phyloP scores from a whole-genome alignment of 2,797 vertebrate species.

The Hypotaenidia philippensis region DNA sequence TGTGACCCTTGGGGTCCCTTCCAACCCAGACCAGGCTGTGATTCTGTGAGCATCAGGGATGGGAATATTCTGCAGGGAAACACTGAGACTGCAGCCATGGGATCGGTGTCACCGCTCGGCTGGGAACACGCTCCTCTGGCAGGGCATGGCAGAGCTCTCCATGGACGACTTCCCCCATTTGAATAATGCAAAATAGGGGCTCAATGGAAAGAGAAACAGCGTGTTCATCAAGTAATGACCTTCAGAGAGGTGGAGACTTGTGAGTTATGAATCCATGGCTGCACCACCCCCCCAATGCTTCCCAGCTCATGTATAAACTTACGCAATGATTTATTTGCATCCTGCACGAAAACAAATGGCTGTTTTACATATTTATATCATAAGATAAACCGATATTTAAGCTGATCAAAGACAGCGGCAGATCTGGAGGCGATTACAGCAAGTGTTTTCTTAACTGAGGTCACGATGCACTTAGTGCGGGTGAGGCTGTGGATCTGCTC shows the following conservation, averaged over 20 bases:
- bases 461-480: constrained; percentile 37
- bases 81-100: not conserved
- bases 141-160: not conserved
- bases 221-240: not conserved
- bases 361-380: constrained; percentile 78
- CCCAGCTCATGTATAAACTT: not conserved
- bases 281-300: not conserved
- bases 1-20: no score
- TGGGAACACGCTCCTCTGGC: not conserved
- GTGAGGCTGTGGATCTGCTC: constrained; percentile 25
- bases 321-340: constrained; percentile 69
- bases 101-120: fast-evolving
- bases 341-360: constrained; percentile 67
- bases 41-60: not conserved
- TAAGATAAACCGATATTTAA: constrained; percentile 71
- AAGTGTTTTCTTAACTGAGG: constrained; percentile 72
- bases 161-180: fast-evolving
- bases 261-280: not conserved
- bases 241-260: constrained; percentile 17
- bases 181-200: not conserved
- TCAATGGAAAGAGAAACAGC: not conserved
- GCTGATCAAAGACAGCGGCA: constrained; percentile 76
- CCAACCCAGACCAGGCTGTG: no score
- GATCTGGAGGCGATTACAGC: constrained; percentile 76
- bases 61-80: not conserved